These are phyloP conservation scores for Uromys caudimaculatus DNA, from an alignment of 2,797 vertebrate species.

Conservation along the genomic window DNA sequence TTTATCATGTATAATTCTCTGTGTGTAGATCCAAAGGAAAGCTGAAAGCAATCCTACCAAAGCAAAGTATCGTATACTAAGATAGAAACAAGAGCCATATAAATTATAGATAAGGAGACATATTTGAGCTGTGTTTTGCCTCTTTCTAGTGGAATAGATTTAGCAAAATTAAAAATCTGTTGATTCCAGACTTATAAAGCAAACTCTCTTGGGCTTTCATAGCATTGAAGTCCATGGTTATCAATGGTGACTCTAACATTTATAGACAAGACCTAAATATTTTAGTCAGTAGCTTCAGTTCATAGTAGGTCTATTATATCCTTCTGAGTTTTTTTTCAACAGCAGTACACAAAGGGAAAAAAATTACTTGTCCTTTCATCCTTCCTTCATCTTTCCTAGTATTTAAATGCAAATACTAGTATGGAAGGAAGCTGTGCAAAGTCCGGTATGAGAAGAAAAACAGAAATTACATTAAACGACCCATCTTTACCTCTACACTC, in stretches of 20 bases:
- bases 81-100: not conserved
- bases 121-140: not conserved
- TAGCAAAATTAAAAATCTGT: slow-evolving; percentile 23
- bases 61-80: not conserved
- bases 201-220: not conserved
- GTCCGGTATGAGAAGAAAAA: not conserved
- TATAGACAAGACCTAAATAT: slow-evolving; percentile 1
- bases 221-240: slow-evolving; percentile 14
- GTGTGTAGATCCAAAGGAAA: not conserved
- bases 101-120: not conserved
- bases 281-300: not conserved
- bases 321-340: not conserved
- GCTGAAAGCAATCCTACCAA: not conserved
- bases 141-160: not conserved
- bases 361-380: not conserved
- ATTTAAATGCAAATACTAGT: not conserved
- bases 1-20: slow-evolving; percentile 1
- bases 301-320: not conserved
- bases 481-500: not conserved
- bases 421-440: not conserved
- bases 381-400: not conserved
- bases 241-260: not conserved
- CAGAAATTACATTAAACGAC: not conserved
- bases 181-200: not conserved
- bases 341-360: not conserved